phyloP scores from a whole-genome alignment of 2,888 invertebrate genomes.

The Synergus umbraculus region DNA sequence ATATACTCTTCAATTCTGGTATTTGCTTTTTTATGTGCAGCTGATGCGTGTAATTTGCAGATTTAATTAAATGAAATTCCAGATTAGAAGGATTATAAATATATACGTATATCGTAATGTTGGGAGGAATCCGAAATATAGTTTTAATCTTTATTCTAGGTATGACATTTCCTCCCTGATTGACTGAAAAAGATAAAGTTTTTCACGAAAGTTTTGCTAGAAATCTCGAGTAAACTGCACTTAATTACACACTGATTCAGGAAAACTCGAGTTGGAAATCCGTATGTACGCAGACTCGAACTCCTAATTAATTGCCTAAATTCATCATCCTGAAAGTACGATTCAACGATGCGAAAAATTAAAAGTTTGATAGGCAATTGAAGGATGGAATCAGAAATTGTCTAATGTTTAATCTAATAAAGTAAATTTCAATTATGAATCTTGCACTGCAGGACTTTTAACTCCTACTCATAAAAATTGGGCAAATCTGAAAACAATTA shows the following conservation, averaged over 20 bases:
- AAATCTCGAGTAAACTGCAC: conserved; percentile 29
- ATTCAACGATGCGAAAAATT: not conserved
- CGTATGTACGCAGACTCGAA: conserved; percentile 1
- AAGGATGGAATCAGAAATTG: not conserved
- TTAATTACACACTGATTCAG: conserved; percentile 34
- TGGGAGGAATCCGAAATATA: not conserved
- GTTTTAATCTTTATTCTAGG: not conserved
- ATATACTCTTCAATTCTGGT: not conserved
- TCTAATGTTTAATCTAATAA: not conserved
- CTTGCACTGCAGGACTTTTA: not conserved
- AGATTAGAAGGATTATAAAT: not conserved
- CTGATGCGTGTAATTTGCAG: conserved; percentile 9
- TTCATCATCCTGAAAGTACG: not conserved
- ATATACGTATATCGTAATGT: not conserved
- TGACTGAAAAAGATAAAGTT: conserved; percentile 3
- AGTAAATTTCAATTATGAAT: not conserved
- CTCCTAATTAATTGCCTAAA: conserved; percentile 22
- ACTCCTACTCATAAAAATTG: too few relatives aligned
- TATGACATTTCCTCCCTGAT: not conserved
- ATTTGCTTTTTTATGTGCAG: not conserved
- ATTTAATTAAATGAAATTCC: conserved; percentile 21
- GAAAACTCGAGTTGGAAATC: conserved; percentile 5
- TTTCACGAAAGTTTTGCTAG: not conserved
- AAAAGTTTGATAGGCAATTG: not conserved
- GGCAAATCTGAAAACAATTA: too few relatives aligned